Percentiles rank a stretch among this genome's conserved stretches.
These are phyloP conservation scores for Neodiprion pinetum DNA, from an alignment of 1,140 invertebrate species.

Conservation along the genomic window DNA sequence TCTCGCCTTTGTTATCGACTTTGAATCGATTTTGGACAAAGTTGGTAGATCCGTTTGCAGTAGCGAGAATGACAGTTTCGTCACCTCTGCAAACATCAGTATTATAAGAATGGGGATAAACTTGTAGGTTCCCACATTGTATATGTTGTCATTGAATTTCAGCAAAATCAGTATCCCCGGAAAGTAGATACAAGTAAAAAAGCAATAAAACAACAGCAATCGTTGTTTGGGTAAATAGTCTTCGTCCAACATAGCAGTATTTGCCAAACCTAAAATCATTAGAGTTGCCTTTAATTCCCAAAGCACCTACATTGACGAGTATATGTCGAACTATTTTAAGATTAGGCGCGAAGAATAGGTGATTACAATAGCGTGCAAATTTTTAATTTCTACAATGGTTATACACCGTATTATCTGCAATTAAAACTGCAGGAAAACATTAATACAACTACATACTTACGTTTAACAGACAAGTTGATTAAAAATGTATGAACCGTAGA, in stretches of 20 bases:
- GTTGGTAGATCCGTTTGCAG: conserved; percentile 38
- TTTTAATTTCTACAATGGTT: no score
- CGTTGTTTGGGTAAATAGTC: conserved; percentile 43
- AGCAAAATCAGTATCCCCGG: conserved; percentile 51
- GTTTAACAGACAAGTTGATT: background rate
- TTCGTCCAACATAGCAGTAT: conserved; percentile 28
- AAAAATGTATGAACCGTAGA: background rate
- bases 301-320: no score
- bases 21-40: conserved; percentile 31
- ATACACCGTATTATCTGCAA: background rate
- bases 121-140: conserved; percentile 53
- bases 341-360: no score
- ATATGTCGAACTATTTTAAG: no score
- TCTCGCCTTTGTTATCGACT: conserved; percentile 38
- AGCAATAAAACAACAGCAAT: conserved; percentile 51
- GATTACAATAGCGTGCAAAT: no score
- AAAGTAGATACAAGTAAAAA: conserved; percentile 57
- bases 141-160: conserved; percentile 51
- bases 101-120: conserved; percentile 53
- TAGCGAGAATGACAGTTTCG: conserved; percentile 50
- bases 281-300: no score
- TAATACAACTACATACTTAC: background rate
- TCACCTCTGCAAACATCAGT: conserved; percentile 51
- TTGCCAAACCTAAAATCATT: background rate
- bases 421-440: background rate